Evolutionary conservation across 2,797 vertebrate species (phyloP), one percentile per base, ranked within the genome.

Genomic region (Pristis pectinata): DNA sequence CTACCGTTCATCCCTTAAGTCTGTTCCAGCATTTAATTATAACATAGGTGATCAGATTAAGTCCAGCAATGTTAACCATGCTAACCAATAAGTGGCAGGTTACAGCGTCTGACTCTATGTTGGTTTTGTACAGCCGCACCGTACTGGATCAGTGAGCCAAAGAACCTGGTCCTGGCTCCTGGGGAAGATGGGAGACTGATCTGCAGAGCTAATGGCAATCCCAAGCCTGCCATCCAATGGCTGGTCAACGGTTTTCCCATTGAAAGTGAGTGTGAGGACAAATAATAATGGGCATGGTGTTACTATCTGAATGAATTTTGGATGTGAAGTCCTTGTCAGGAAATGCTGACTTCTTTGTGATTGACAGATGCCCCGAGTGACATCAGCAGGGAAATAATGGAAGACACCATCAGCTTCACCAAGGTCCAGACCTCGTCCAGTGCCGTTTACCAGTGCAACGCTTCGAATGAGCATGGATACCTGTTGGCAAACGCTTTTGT

Each of bases 371-470:
- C 98, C 44, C 98, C 98, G 0, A 96, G 96, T 95, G 99, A 99
- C 95, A 96, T 97, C 37, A 99, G 98, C 97, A 98, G 98, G 95
- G 98, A 96, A 95, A 98, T 99, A 95, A 98, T 98, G 95, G 98
- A 98, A 0, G 99, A 99, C 96, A 98, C 98, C 82, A 97, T 99
- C 95, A 98, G 98, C 95, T 99, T 99, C 96, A 97, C 97, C 1
- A 97, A 97, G 0, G 98, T 99, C 74, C 98, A 98, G 97, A 97
- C 97, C 30, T 98, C 97, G 17, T 98, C 98, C 95, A 99, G 98
- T 74, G 98, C 98, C 0, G 99, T 99, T 56, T 99, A 98, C 96
- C 99, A 99, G 95, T 99, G 99, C 95, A 99, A 99, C 72, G 97
- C 98, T 91, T 99, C 99, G 94, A 99, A 99, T 87, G 97, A 98